Base-by-base conservation (phyloP, 1,140 invertebrate genomes). In the Linepithema humile region DNA sequence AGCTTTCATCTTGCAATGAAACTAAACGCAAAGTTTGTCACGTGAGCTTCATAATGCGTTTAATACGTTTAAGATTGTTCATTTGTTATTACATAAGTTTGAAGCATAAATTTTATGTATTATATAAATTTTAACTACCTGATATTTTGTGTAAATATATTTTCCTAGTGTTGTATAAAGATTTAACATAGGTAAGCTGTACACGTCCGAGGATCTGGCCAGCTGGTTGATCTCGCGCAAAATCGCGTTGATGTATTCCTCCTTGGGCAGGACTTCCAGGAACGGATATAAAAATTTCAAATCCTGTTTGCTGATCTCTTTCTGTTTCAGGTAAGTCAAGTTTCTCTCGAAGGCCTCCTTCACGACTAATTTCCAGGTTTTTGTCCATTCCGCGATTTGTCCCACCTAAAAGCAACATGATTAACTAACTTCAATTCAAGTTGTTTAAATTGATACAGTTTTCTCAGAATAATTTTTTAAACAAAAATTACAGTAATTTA, bases 181-280 rank as follows among this genome's bases (percentile, higher is more conserved):
- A 45, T 95, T 90, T 64, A 93, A 94, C 2, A 97, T 93, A 3
- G 96, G 95, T 0, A 96, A 96, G 93, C 97, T 98, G 92, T 96
- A 98, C 0, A 96, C 96, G 90, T 98, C 97, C 0, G 97, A 98
- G 2, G 96, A 96, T 88, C 96, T 95, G 0, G 96, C 96, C 17
- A 98, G 87, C 82, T 96, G 95, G 73, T 94, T 94, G 5, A 97
- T 95, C 94, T 98, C 97, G 91, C 95, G 93, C 82, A 96, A 94
- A 55, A 96, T 95, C 55, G 89, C 93, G 78, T 97, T 95, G 1
- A 97, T 95, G 91, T 97, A 97, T 77, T 96, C 94, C 20, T 96
- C 93, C 67, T 95, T 94, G 35, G 96, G 92, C 26, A 98, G 92
- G 17, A 96, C 94, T 77, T 95, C 95, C 12, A 99, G 93, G 92